Evolutionary conservation across 2,797 vertebrate genomes (phyloP).

Genomic region (Sebastes diaconus): DNA sequence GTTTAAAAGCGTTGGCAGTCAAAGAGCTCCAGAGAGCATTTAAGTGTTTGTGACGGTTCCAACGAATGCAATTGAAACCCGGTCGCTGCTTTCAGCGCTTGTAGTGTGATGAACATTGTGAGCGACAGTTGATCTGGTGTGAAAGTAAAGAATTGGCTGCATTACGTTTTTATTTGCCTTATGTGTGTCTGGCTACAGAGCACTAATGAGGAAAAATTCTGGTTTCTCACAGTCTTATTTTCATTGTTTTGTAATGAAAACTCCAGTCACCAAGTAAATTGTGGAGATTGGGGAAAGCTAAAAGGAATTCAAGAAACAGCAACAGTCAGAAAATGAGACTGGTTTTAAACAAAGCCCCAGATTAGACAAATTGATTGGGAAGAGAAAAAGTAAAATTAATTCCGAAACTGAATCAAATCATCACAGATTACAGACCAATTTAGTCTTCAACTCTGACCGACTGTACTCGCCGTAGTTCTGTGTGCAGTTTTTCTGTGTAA

Average conservation of each 20-base stretch:
- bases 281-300: no score
- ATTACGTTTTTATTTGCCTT: neutral
- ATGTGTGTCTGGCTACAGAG: neutral
- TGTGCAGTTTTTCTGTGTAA: neutral
- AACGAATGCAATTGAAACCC: neutral
- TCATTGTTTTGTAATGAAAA: neutral
- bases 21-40: neutral
- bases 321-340: neutral
- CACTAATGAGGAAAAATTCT: neutral
- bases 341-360: neutral
- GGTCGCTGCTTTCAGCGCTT: neutral
- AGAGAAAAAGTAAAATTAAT: neutral
- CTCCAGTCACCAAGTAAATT: neutral
- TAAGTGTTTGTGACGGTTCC: conserved; percentile 21
- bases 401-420: neutral
- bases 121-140: neutral
- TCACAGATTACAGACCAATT: neutral
- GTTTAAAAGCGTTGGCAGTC: neutral
- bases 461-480: no score
- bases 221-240: neutral
- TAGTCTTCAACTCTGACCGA: neutral
- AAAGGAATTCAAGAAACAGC: neutral
- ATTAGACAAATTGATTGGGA: neutral
- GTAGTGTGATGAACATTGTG: neutral
- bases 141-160: neutral